Percentiles rank a stretch among this genome's conserved stretches.
Evolutionary conservation across 2,113 vertebrate species (phyloP).

Genomic region (Euleptes europaea): DNA sequence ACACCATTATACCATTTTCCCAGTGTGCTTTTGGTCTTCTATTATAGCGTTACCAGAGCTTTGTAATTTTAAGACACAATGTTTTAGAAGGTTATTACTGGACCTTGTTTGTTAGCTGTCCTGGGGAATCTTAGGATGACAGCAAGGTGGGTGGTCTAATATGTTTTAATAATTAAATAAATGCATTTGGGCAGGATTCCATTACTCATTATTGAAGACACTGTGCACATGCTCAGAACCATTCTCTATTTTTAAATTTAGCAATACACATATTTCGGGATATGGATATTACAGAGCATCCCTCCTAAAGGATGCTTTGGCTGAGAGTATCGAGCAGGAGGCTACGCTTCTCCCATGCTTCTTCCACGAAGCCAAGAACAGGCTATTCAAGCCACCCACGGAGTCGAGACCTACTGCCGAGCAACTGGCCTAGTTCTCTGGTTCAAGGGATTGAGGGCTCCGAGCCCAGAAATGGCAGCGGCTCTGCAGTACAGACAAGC

Average conservation of each 20-base stretch:
- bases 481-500: not conserved
- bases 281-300: not conserved
- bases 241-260: not conserved
- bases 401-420: not conserved
- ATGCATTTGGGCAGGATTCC: not conserved
- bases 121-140: too few relatives aligned
- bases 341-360: not conserved
- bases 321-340: not conserved
- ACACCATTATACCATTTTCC: too few relatives aligned
- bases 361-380: not conserved
- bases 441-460: not conserved
- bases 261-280: not conserved
- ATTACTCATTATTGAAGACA: not conserved
- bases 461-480: not conserved
- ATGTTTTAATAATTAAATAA: too few relatives aligned
- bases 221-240: not conserved
- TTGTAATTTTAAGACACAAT: too few relatives aligned
- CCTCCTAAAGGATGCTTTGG: not conserved
- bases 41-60: too few relatives aligned
- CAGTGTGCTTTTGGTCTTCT: too few relatives aligned
- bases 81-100: too few relatives aligned
- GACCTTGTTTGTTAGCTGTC: too few relatives aligned
- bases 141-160: too few relatives aligned
- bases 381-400: not conserved
- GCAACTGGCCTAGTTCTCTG: not conserved